Base-by-base conservation (phyloP, 2,888 invertebrate species). In the Ormyrus thymus region DNA sequence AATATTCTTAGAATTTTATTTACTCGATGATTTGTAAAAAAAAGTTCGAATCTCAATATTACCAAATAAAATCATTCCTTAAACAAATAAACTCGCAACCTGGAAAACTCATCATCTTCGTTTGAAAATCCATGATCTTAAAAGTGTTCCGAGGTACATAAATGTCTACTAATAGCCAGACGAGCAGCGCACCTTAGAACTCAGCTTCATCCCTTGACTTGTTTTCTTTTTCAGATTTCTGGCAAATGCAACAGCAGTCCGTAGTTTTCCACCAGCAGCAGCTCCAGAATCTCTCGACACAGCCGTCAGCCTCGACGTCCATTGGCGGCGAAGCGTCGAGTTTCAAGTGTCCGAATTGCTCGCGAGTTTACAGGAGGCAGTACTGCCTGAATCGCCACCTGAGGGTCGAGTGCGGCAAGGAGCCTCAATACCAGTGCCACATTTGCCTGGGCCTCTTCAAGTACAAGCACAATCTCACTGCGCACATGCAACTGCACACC, bases 301-400 rank as follows among this genome's bases (percentile, higher is more conserved):
- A 7, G 29, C 4, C 29, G 29, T 29, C 29, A 4, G 29, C 29
- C 29, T 29, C 29, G 4, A 29, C 29, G 29, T 29, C 29, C 29
- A 29, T 29, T 4, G 29, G 29, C 4, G 29, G 29, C 29, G 29
- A 29, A 29, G 29, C 29, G 29, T 29, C 13, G 10, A 68, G 15
- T 5, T 93, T 92, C 91, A 91, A 91, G 85, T 94, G 94, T 86
- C 92, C 93, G 69, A 92, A 92, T 87, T 93, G 93, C 83, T 85
- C 83, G 78, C 88, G 90, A 0, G n/a, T 46, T 9, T 90, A 90
- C 83, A 86, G 86, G 84, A 82, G 89, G 48, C 84, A 84, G 3
- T 88, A 88, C 50, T 88, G 87, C 76, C 78, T 88, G 76, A 87
- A 83, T 55, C 86, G 88, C 1, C 90, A 90, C 77, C 81, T 90